Evolutionary conservation across 2,888 invertebrate species (phyloP), one percentile per base, ranked within the genome.

Genomic region (Sphaerophoria rueppellii): DNA sequence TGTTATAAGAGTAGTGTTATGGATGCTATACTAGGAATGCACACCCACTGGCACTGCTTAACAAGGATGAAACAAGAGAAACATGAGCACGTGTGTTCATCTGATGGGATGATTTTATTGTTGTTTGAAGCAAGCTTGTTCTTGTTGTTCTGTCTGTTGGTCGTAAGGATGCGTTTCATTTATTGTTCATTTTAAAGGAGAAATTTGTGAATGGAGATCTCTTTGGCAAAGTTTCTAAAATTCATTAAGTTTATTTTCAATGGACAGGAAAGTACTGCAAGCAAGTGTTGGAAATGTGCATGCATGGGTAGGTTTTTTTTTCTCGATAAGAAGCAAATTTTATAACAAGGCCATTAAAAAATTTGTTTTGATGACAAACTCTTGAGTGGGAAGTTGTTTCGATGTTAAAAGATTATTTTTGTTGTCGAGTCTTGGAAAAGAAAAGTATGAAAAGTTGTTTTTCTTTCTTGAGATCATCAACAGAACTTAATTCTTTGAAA

Each of bases 361-460:
- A 65, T 77, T 63, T 48, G 63, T 67, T 73, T 73, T 65, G 35
- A 43, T 60, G 67, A 60, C 58, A 65, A 48, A 63, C 63, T 63
- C 34, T 46, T 46, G 43, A 43, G 43, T 9, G 11, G 9, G 48
- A 63, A 46, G 48, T 14, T 63, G 63, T 48, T 63, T 43, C 32
- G 34, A 34, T 32, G 46, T 11, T 63, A 48, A 63, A 35, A 34
- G 14, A 34, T 48, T 40, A 35, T 63, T 63, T 11, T 32, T 40
- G 6, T 16, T 40, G 24, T 6, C 12, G 40, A 43, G 24, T 24
- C 24, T 16, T 16, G 24, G 0, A 43, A 6, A 24, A 12, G 0
- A 43, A 6, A 24, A 12, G 12, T 60, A 24, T 12, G 24, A 9
- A 43, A 4, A 4, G 12, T 43, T 24, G 24, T 24, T 24, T 24